phyloP scores from a whole-genome alignment of 2,888 invertebrate genomes.

The Ichneumoninae sp. region DNA sequence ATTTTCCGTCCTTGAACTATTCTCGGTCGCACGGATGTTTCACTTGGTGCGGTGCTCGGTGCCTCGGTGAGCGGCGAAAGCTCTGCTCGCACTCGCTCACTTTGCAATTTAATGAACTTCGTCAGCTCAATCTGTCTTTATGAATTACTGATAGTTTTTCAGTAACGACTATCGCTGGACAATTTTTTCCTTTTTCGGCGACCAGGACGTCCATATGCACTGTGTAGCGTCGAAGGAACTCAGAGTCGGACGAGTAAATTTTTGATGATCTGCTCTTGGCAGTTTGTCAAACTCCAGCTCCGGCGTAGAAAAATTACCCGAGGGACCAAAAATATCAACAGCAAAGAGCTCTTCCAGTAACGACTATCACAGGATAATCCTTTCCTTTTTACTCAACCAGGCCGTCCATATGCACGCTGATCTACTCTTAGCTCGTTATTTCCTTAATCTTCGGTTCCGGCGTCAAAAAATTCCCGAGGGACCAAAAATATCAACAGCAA shows the following conservation, averaged over 20 bases:
- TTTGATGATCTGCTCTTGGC: too few species aligned
- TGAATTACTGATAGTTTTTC: not conserved
- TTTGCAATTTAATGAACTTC: not conserved
- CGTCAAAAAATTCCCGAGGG: too few species aligned
- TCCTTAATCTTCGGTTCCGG: too few species aligned
- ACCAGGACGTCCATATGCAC: not conserved
- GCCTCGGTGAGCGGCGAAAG: not conserved
- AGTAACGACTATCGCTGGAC: not conserved
- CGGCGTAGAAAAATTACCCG: too few species aligned
- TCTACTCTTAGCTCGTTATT: too few species aligned
- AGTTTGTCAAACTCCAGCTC: too few species aligned
- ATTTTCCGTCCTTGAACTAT: constrained; percentile 45
- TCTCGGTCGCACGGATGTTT: constrained; percentile 34
- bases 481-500: too few species aligned
- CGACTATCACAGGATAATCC: not conserved
- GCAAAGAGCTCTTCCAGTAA: not conserved
- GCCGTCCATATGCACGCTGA: not conserved
- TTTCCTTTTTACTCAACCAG: not conserved
- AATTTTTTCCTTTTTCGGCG: not conserved
- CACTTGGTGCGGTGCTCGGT: not conserved
- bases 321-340: too few species aligned
- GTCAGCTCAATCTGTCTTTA: not conserved
- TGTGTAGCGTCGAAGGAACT: not conserved
- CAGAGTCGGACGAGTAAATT: too few species aligned
- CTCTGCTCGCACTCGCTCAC: not conserved